Base-by-base conservation (phyloP, 2,113 vertebrate genomes). In the human (Homo sapiens) region DNA sequence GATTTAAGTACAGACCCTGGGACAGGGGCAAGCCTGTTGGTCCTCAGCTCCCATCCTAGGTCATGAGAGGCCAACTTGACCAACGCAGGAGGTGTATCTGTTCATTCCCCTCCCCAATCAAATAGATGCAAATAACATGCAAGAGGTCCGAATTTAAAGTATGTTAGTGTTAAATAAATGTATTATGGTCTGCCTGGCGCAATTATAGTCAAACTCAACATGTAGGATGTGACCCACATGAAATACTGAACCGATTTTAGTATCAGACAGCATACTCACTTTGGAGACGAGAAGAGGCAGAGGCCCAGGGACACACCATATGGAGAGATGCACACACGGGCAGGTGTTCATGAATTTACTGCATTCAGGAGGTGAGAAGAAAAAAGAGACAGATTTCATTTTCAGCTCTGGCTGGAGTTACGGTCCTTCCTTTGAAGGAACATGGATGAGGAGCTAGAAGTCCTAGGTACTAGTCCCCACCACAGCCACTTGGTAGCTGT, bases 71-170 rank as follows among this genome's bases (percentile, higher is more conserved):
- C 48, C 92, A 75, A 5, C 40, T 32, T 12, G 3, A 40, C 30
- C 8, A 30, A 73, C 27, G 89, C 79, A 59, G 92, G 40, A 86
- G 50, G 38, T 18, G 18, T 43, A 89, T 89, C 94, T 88, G 52
- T 70, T 96, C 70, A 50, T 78, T 81, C 79, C 38, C 75, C 55
- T 38, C 3, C 78, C 40, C 38, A 93, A 32, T 88, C 57, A 93
- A 96, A 66, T 89, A 73, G 61, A 94, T 97, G 93, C 93, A 97
- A 98, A 98, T 94, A 45, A 7, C 14, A 97, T 93, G 94, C 97
- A 89, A 96, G 92, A 96, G 94, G 95, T 88, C 84, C 81, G 96
- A 75, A 97, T 82, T 94, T 84, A 48, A 84, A 85, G 59, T 96
- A 79, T 68, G 90, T 92, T 97, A 85, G 75, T 73, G 93, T 92